Conservation (phyloP, 2,797 vertebrate species). For the Cetoscarus ocellatus region DNA sequence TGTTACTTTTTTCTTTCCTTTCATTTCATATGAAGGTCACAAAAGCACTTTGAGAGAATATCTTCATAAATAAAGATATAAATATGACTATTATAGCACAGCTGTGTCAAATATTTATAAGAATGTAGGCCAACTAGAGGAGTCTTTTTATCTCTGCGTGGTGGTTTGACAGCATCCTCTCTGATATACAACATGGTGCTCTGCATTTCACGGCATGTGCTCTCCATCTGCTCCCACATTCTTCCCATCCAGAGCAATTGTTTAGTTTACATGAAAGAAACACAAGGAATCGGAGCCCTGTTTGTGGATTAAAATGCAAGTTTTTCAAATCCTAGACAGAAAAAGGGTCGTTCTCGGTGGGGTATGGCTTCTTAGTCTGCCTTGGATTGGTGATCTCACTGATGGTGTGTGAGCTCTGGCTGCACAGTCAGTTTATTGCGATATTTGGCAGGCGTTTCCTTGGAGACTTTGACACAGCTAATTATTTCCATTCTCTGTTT, state of each 20-base stretch:
- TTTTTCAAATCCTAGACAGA: conserved; percentile 17
- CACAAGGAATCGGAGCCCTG: conserved; percentile 8
- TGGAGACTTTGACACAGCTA: conserved; percentile 70
- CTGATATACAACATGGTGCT: conserved; percentile 17
- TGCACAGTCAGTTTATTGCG: conserved; percentile 69
- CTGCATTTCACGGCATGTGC: conserved; percentile 47
- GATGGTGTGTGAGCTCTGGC: conserved; percentile 63
- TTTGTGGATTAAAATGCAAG: conserved; percentile 25
- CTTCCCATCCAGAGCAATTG: conserved; percentile 18
- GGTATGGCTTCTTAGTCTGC: not conserved
- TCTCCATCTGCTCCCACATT: conserved; percentile 49
- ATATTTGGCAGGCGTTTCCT: conserved; percentile 73
- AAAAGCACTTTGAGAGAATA: not conserved
- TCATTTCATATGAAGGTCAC: not conserved
- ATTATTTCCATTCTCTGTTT: conserved; percentile 79
- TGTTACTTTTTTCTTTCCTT: not conserved
- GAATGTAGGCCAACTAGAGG: not conserved
- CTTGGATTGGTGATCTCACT: conserved; percentile 36
- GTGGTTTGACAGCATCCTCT: conserved; percentile 33
- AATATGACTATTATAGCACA: not conserved
- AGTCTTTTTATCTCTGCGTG: conserved; percentile 17
- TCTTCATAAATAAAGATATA: not conserved
- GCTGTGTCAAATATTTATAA: conserved; percentile 15
- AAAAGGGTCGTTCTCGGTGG: conserved; percentile 16
- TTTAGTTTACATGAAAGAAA: conserved; percentile 20